A percentile compares a stretch with the other conserved stretches of the same genome.
These are phyloP conservation scores for Cyanoliseus patagonus DNA, from an alignment of 2,113 vertebrate genomes.

Conservation along the genomic window DNA sequence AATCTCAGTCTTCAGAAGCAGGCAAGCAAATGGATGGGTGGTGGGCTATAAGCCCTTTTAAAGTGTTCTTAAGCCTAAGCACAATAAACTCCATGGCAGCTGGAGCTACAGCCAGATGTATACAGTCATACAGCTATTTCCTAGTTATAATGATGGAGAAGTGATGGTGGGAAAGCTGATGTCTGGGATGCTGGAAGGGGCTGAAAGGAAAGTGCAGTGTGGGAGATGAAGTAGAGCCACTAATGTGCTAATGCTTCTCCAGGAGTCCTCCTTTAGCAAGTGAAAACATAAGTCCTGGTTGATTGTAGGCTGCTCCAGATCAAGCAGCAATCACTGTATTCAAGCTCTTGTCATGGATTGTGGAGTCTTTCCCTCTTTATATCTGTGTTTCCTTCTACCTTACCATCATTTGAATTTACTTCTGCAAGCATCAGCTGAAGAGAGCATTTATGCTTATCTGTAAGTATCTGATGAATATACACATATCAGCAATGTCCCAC, in stretches of 20 bases:
- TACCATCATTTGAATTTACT: background rate
- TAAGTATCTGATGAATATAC: background rate
- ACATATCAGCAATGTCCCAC: background rate
- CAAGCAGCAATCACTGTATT: background rate
- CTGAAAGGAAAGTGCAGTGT: background rate
- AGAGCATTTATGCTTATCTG: background rate
- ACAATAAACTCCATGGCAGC: background rate
- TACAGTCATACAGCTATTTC: background rate
- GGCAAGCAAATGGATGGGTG: background rate
- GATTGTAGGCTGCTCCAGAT: background rate
- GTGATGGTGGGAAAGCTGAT: background rate
- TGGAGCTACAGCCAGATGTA: background rate
- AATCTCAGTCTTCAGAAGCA: background rate
- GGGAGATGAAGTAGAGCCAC: background rate
- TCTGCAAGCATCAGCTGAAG: background rate
- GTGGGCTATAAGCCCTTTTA: background rate
- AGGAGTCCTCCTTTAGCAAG: background rate
- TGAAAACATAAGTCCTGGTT: background rate
- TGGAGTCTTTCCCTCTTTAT: background rate
- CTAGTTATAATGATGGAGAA: background rate
- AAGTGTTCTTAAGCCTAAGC: background rate
- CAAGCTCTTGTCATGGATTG: background rate
- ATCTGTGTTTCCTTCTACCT: background rate
- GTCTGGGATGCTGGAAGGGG: background rate
- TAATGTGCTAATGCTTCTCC: background rate